Evolutionary conservation across 2,113 vertebrate genomes (phyloP).

Genomic region (Thalassarche chlororhynchos): DNA sequence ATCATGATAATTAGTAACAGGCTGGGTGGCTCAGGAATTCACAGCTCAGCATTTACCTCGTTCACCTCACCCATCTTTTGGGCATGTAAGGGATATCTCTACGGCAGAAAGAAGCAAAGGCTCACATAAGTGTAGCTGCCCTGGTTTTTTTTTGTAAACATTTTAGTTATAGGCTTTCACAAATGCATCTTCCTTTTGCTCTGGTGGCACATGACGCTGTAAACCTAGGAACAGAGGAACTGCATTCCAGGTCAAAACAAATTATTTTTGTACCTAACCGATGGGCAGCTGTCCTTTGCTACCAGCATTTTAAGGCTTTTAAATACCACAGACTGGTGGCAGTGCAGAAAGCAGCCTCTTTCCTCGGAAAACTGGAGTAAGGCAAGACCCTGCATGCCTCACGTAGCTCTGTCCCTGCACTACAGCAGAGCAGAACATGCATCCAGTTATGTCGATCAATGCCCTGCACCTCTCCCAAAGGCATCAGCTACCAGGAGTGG

Average conservation of each 20-base stretch:
- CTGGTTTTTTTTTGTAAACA: accelerated
- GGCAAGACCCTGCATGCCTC: background rate
- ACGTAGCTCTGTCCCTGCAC: background rate
- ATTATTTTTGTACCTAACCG: background rate
- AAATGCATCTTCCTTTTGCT: background rate
- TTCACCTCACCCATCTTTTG: background rate
- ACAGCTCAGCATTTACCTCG: slow-evolving; percentile 8
- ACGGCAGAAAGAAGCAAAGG: background rate
- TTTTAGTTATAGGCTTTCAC: background rate
- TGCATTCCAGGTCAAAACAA: background rate
- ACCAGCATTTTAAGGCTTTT: background rate
- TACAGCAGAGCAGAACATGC: background rate
- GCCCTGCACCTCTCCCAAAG: background rate
- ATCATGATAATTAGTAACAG: slow-evolving; percentile 53
- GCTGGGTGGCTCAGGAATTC: slow-evolving; percentile 45
- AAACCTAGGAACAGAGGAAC: background rate
- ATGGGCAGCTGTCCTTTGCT: background rate
- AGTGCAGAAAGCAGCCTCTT: background rate
- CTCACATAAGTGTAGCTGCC: background rate
- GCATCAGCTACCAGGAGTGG: background rate
- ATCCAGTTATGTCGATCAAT: background rate
- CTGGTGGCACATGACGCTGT: background rate
- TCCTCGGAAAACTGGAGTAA: background rate
- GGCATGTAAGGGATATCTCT: background rate
- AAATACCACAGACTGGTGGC: background rate